These are phyloP conservation scores for Brachionus angularis DNA, from an alignment of 1,140 invertebrate species.

Conservation along the genomic window DNA sequence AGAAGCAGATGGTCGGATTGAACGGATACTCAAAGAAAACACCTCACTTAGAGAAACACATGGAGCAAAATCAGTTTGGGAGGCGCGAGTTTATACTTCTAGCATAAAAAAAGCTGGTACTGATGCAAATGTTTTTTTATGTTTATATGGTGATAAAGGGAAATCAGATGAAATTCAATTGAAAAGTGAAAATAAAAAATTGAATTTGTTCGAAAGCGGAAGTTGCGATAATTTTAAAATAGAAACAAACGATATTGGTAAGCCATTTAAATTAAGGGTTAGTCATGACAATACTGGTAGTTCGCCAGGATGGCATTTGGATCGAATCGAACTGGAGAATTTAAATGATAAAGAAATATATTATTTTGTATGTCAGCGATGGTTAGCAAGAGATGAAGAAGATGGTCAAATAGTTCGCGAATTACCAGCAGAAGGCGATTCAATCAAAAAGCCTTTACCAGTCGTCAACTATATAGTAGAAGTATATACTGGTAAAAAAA, in stretches of 20 bases:
- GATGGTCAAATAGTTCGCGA: conserved; percentile 55
- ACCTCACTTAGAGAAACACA: conserved; percentile 49
- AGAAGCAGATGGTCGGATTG: conserved; percentile 54
- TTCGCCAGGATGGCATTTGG: conserved; percentile 54
- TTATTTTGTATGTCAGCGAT: conserved; percentile 54
- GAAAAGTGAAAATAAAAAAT: conserved; percentile 51
- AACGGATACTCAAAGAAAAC: conserved; percentile 53
- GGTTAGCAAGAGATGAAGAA: conserved; percentile 57
- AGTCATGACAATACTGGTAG: conserved; percentile 55
- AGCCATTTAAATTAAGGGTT: conserved; percentile 55
- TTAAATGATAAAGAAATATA: conserved; percentile 51
- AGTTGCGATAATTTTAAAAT: conserved; percentile 53
- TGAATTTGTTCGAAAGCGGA: conserved; percentile 52
- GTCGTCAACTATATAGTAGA: conserved; percentile 52
- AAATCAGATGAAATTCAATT: conserved; percentile 54
- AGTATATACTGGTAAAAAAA: conserved; percentile 53
- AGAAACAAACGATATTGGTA: conserved; percentile 51
- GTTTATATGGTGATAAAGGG: conserved; percentile 55
- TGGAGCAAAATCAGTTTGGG: conserved; percentile 48
- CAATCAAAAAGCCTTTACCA: conserved; percentile 50
- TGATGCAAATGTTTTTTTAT: conserved; percentile 53
- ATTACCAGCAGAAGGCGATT: conserved; percentile 54
- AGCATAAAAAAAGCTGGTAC: conserved; percentile 53
- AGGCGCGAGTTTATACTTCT: conserved; percentile 52
- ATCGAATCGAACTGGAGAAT: conserved; percentile 57